Percentiles rank a stretch among this genome's conserved stretches.
Evolutionary conservation across 2,113 vertebrate species (phyloP).

Genomic region (Rousettus leschenaultii): DNA sequence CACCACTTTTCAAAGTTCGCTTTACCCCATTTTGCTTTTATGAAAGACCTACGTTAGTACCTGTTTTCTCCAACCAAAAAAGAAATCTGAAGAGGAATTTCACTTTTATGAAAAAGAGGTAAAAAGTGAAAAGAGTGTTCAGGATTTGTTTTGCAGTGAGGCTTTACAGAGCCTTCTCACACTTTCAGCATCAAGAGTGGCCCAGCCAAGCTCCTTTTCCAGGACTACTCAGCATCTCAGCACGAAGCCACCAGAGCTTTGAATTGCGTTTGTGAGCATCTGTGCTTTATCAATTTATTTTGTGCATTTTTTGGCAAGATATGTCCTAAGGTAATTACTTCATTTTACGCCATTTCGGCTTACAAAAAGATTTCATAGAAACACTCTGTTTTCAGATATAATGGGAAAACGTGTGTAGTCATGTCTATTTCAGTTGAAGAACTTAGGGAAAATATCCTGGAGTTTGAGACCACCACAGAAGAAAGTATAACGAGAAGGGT

Average conservation of each 20-base stretch:
- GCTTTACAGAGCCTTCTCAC: neutral
- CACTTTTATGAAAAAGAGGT: neutral
- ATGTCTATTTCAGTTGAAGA: neutral
- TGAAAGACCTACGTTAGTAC: neutral
- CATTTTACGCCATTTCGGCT: neutral
- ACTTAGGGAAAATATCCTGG: neutral
- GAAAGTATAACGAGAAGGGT: neutral
- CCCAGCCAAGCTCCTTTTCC: neutral
- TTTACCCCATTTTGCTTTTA: neutral
- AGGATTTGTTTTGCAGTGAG: neutral
- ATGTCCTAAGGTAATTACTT: neutral
- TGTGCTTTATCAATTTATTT: neutral
- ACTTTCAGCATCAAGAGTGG: too few relatives aligned
- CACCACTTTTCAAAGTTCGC: neutral
- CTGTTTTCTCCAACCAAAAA: neutral
- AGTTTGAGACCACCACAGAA: neutral
- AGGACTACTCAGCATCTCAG: neutral
- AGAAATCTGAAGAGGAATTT: neutral
- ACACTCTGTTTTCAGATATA: neutral
- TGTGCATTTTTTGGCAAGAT: neutral
- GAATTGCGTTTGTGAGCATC: neutral
- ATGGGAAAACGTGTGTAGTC: neutral
- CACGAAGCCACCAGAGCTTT: neutral
- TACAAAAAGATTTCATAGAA: too few relatives aligned
- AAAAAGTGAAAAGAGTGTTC: neutral